Base-by-base conservation (phyloP, 2,797 vertebrate genomes). In the Eurystomus glaucurus region DNA sequence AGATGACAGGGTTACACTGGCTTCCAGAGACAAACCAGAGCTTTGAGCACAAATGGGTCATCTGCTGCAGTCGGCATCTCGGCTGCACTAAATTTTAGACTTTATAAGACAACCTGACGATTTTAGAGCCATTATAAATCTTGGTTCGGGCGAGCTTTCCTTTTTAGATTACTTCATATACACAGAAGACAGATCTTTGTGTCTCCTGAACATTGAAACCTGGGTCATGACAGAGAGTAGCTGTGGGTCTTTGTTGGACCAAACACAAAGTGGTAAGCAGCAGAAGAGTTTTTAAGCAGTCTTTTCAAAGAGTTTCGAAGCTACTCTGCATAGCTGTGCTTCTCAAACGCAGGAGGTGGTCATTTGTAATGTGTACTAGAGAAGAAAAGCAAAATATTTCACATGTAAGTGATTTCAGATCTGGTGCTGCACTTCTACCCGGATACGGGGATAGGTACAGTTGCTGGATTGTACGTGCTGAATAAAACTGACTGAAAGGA, bases 21-120 rank as follows among this genome's bases (percentile, higher is more conserved):
- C 69, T 93, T 58, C 75, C 88, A 69, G 55, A 96, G 83, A 68
- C 65, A 95, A 90, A 78, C 52, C 76, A 12, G 85, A 62, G 92
- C 66, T 64, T 3, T 31, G 69, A 71, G 65, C 88, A 87, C 80
- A 86, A 20, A 23, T 61, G 76, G 93, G 83, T 77, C 93, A 62
- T 31, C 68, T n/a, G 94, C 83, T 78, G 65, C 26, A 39, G 60
- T 26, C 62, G 6, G 57, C 82, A 71, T 83, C 75, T 45, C 71
- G 79, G 79, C 85, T 71, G 50, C 80, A 71, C 69, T 90, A 80
- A 93, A 92, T 22, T 94, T 75, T 14, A 78, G 35, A 31, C 18
- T 15, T 18, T 45, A 28, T 18, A 29, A 71, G n/a, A 35, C 20
- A 70, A 21, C 31, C 51, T 69, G 51, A 57, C 14, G 11, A 4